phyloP scores from a whole-genome alignment of 2,888 invertebrate genomes.

The Nomada ferruginata region DNA sequence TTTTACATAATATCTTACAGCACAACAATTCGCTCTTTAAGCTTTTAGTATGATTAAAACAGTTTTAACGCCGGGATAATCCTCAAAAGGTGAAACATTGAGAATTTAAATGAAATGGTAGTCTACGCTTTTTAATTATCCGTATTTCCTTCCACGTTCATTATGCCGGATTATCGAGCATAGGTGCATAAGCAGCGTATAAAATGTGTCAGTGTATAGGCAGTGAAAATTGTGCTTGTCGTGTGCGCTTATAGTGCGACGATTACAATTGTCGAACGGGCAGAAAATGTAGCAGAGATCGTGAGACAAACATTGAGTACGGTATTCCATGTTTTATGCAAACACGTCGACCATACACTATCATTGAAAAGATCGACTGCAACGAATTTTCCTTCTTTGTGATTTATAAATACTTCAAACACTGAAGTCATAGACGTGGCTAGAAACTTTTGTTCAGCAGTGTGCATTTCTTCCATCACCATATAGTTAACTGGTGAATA shows the following conservation, averaged over 20 bases:
- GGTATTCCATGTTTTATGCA: slow-evolving; percentile 32
- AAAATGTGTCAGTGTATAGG: not conserved
- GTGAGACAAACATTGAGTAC: slow-evolving; percentile 3
- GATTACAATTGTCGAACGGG: slow-evolving; percentile 34
- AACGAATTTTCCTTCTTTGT: not conserved
- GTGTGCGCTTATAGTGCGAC: slow-evolving; percentile 10
- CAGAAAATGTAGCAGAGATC: not conserved
- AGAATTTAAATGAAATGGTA: not conserved
- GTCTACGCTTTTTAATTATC: slow-evolving; percentile 29
- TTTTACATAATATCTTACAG: too few relatives aligned
- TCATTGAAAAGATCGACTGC: not conserved
- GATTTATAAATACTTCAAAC: too few relatives aligned
- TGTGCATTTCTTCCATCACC: not conserved
- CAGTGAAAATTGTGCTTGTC: slow-evolving; percentile 16
- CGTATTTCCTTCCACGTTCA: slow-evolving; percentile 40
- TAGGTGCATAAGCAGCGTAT: slow-evolving; percentile 26
- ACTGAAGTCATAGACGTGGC: not conserved
- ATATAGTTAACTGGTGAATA: not conserved
- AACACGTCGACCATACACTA: not conserved
- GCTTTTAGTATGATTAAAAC: not conserved
- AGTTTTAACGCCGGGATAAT: not conserved
- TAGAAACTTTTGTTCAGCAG: slow-evolving; percentile 24
- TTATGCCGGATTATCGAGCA: slow-evolving; percentile 41
- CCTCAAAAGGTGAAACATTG: not conserved
- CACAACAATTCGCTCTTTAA: too few relatives aligned